phyloP scores from a whole-genome alignment of 2,888 invertebrate genomes.

The Oxycera nigricornis region DNA sequence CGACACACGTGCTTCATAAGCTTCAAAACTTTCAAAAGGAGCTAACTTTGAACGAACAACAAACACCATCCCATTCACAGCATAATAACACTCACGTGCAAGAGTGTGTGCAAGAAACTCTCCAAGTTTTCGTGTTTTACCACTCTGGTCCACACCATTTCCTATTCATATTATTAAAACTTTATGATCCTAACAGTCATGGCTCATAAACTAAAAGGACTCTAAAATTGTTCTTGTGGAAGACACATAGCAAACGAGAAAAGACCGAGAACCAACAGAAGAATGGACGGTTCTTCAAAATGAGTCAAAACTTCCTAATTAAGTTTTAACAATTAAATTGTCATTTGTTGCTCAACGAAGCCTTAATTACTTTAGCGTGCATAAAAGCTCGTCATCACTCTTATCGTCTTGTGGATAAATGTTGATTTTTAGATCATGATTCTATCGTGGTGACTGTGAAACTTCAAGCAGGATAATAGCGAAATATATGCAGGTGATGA shows the following conservation, averaged over 20 bases:
- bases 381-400: slow-evolving; percentile 22
- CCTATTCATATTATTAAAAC: slow-evolving; percentile 35
- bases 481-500: no score
- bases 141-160: slow-evolving; percentile 6
- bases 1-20: background rate
- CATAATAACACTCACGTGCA: background rate
- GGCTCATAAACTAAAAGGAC: slow-evolving; percentile 31
- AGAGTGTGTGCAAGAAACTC: background rate
- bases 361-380: slow-evolving; percentile 33
- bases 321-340: slow-evolving; percentile 40
- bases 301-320: slow-evolving; percentile 35
- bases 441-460: background rate
- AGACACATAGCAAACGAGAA: background rate
- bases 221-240: slow-evolving; percentile 19
- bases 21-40: background rate
- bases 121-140: background rate
- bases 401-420: background rate
- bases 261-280: background rate
- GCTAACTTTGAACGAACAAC: background rate
- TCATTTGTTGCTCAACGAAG: slow-evolving; percentile 33
- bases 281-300: slow-evolving; percentile 4
- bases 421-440: slow-evolving; percentile 7
- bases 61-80: background rate
- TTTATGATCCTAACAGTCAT: slow-evolving; percentile 36
- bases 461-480: background rate